phyloP scores from a whole-genome alignment of 2,113 vertebrate species.

The Calidris pygmaea region DNA sequence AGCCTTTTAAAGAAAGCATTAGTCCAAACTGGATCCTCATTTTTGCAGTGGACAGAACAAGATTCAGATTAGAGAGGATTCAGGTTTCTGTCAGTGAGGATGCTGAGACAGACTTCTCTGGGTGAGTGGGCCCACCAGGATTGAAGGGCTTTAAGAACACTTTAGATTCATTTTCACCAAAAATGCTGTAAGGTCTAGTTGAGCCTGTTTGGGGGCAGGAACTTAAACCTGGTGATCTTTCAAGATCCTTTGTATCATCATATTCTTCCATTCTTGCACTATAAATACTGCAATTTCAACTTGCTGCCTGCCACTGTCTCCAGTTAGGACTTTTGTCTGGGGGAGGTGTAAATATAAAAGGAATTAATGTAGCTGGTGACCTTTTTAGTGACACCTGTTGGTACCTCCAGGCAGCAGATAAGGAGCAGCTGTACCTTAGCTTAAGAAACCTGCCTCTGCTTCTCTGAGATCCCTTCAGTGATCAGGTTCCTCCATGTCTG shows the following conservation, averaged over 20 bases:
- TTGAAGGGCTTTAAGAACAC: not conserved
- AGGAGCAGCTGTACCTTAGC: not conserved
- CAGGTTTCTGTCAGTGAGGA: not conserved
- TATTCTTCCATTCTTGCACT: not conserved
- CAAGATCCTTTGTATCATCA: not conserved
- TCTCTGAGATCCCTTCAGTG: not conserved
- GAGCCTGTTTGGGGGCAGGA: not conserved
- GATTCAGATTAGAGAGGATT: not conserved
- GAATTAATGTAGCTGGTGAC: not conserved
- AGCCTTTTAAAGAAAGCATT: not conserved
- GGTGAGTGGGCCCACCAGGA: not conserved
- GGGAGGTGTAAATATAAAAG: not conserved
- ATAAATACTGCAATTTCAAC: not conserved
- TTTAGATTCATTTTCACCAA: not conserved
- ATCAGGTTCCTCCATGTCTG: not conserved
- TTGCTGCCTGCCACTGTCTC: not conserved
- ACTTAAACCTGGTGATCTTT: not conserved
- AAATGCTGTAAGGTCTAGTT: not conserved
- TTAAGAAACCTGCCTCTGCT: not conserved
- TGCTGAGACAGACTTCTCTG: not conserved
- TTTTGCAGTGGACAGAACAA: not conserved
- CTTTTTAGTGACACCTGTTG: not conserved
- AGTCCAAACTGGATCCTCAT: not conserved
- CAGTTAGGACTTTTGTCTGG: not conserved
- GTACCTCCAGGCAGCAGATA: not conserved